Conservation (phyloP, 1,140 invertebrate species). For the Calephelis virginiensis region DNA sequence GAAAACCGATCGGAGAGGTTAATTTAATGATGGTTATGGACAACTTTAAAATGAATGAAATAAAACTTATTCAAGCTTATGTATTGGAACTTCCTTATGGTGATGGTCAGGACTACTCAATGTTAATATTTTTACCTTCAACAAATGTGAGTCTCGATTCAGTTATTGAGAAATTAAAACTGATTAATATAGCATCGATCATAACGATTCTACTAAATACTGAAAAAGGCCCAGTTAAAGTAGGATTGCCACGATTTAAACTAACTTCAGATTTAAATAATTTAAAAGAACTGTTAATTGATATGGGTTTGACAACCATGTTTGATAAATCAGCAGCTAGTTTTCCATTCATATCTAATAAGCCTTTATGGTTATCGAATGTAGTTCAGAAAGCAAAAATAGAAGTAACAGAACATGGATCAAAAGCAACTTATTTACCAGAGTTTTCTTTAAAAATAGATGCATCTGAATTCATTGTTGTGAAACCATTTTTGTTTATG, state of each 20-base stretch:
- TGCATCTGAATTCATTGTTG: conserved; percentile 56
- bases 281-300: conserved; percentile 77
- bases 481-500: conserved; percentile 76
- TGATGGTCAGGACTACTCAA: conserved; percentile 79
- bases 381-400: conserved; percentile 85
- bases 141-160: conserved; percentile 40
- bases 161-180: conserved; percentile 67
- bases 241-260: background rate
- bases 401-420: conserved; percentile 86
- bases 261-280: conserved; percentile 75
- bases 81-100: conserved; percentile 83
- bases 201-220: conserved; percentile 33
- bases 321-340: conserved; percentile 79
- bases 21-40: conserved; percentile 65
- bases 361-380: conserved; percentile 74
- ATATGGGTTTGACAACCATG: conserved; percentile 83
- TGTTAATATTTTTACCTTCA: conserved; percentile 82
- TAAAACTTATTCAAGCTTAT: conserved; percentile 71
- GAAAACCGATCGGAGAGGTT: conserved; percentile 59
- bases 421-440: conserved; percentile 79
- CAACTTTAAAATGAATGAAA: conserved; percentile 46
- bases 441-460: conserved; percentile 63
- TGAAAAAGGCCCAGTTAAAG: background rate
- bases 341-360: conserved; percentile 80
- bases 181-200: conserved; percentile 72